phyloP scores from a whole-genome alignment of 2,113 vertebrate species.

The Crypturellus undulatus region DNA sequence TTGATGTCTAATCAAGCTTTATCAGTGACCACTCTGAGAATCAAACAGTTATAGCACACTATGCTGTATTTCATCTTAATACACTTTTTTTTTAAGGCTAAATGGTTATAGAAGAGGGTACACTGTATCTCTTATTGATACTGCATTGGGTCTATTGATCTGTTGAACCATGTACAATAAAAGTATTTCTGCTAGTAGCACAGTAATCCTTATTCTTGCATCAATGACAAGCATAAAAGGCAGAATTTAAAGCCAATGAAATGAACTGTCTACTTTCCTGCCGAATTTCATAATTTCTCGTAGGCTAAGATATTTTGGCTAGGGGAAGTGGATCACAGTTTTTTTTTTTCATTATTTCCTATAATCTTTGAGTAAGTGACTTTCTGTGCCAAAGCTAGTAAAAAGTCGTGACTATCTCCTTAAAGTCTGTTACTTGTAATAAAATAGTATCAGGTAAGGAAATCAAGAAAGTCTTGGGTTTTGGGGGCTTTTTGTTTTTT shows the following conservation, averaged over 20 bases:
- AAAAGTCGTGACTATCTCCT: background rate
- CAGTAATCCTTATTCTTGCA: background rate
- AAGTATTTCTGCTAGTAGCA: background rate
- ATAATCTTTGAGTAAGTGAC: background rate
- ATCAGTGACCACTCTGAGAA: background rate
- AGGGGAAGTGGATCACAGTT: background rate
- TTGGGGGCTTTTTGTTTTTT: too few relatives aligned
- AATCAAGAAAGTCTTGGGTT: background rate
- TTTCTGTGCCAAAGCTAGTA: background rate
- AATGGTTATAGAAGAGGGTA: background rate
- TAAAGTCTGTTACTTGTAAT: background rate
- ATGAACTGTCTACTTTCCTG: background rate
- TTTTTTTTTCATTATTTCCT: background rate
- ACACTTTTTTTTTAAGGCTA: background rate
- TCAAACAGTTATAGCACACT: background rate
- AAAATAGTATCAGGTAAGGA: background rate
- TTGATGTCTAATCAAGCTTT: slow-evolving; percentile 34
- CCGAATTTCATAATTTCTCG: background rate
- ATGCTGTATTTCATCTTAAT: background rate
- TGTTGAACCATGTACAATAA: background rate
- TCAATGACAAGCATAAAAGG: background rate
- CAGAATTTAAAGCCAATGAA: background rate
- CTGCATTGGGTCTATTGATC: background rate
- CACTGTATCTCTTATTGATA: background rate
- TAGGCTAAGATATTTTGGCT: background rate